Base-by-base conservation (phyloP, 1,140 invertebrate species). In the Megalopta genalis region DNA sequence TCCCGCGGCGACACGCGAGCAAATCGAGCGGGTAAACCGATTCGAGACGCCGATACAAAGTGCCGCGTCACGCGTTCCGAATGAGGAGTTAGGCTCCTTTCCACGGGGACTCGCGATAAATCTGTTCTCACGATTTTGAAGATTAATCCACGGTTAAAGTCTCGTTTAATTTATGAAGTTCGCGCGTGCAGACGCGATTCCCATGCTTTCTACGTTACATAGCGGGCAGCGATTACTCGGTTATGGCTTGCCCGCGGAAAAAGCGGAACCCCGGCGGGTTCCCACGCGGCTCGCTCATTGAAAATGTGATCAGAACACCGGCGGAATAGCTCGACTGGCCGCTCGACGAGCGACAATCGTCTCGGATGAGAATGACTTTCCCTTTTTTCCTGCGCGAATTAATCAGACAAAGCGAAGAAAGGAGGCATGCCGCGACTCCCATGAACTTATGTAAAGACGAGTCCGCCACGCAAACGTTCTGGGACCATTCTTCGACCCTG, bases 121-220 rank as follows among this genome's bases (percentile, higher is more conserved):
- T 57, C 18, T n/a, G 18, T 57, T n/a, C n/a, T n/a, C 54, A n/a
- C n/a, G 18, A 21, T 57, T 57, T n/a, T 9, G 21, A 57, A n/a
- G 8, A 57, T 8, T 57, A 57, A 57, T n/a, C 21, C 2, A 46
- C 12, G 18, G 42, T 75, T 21, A 12, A 74, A 54, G 23, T 37
- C 21, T 46, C 23, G 65, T 6, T 52, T 4, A 52, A 52, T 52
- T 21, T 52, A 52, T 21, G 49, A 52, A 52, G 49, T 52, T 52
- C 49, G 49, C 46, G 46, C 46, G 46, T 23, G n/a, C 42, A 68
- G 18, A 49, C 66, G 54, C 57, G 18, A 67, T 88, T 88, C 88
- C 73, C 88, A 88, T 82, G 73, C 88, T 88, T 87, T 88, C 87
- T 88, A 87, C 71, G 65, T 77, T 82, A 72, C 67, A 74, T 64